phyloP scores from a whole-genome alignment of 2,888 invertebrate species.

The Tetragnatha montana region DNA sequence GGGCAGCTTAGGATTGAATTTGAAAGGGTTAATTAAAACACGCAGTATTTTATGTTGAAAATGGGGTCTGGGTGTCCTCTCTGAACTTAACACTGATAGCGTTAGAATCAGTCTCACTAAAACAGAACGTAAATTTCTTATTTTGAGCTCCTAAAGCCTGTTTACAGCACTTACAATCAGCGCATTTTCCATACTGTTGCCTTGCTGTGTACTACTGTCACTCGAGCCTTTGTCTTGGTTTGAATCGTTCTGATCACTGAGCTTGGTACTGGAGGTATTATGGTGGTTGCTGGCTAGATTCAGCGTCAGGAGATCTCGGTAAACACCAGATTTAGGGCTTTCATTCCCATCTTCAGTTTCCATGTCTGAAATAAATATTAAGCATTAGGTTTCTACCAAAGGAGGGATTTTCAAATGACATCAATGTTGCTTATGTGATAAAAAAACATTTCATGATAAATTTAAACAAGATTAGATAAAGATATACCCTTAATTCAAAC shows the following conservation, averaged over 20 bases:
- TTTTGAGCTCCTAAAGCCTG: too few species aligned
- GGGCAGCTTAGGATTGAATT: too few species aligned
- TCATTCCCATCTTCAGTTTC: constrained; percentile 70
- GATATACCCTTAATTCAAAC: too few species aligned
- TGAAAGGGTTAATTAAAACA: too few species aligned
- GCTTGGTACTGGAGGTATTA: not conserved
- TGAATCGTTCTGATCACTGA: constrained; percentile 7
- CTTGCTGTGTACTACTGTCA: not conserved
- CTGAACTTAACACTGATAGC: too few species aligned
- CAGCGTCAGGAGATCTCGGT: constrained; percentile 40
- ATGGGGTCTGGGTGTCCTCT: too few species aligned
- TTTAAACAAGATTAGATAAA: not conserved
- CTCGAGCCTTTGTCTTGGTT: constrained; percentile 40
- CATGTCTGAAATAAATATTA: constrained; percentile 45
- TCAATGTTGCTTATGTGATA: not conserved
- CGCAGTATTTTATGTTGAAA: too few species aligned
- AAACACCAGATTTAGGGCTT: constrained; percentile 46
- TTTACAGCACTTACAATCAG: constrained; percentile 51
- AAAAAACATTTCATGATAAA: not conserved
- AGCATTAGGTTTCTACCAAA: too few species aligned
- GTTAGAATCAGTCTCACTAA: too few species aligned
- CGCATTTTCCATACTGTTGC: constrained; percentile 44
- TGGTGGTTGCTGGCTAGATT: constrained; percentile 25
- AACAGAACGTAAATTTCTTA: too few species aligned
- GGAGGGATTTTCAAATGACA: not conserved